These are phyloP conservation scores for Drosophila truncata DNA, from an alignment of 1,140 invertebrate genomes.

Conservation along the genomic window DNA sequence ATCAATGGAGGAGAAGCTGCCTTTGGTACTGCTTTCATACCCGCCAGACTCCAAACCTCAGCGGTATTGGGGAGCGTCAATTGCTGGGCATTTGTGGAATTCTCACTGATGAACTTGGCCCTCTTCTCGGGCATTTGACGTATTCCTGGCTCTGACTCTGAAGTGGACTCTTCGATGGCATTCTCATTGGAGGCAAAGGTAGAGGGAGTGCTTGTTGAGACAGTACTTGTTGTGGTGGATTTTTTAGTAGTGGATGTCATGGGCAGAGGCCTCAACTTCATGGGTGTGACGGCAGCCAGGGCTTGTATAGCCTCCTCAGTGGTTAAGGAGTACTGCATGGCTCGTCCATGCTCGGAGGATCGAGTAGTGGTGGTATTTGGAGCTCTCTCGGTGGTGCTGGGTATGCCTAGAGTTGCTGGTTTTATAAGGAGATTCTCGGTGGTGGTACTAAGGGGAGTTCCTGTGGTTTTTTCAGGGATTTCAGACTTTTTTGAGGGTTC, in stretches of 20 bases:
- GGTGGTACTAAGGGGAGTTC: background rate
- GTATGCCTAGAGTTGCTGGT: background rate
- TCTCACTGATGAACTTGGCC: conserved; percentile 75
- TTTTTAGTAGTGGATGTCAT: conserved; percentile 35
- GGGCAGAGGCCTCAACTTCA: conserved; percentile 61
- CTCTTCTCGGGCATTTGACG: conserved; percentile 66
- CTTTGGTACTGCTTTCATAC: conserved; percentile 70
- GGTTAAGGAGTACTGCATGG: conserved; percentile 52
- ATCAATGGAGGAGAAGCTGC: conserved; percentile 1
- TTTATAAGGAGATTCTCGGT: background rate
- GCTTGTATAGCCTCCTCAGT: conserved; percentile 30
- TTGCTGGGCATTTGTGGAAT: conserved; percentile 78
- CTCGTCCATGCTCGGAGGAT: conserved; percentile 46
- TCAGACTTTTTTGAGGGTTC: background rate
- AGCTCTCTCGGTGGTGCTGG: conserved; percentile 13
- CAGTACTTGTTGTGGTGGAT: conserved; percentile 27
- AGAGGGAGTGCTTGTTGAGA: conserved; percentile 7
- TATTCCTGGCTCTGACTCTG: conserved; percentile 2
- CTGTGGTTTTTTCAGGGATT: background rate
- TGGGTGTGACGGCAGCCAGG: conserved; percentile 48
- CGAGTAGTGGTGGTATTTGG: conserved; percentile 16
- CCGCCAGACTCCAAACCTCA: conserved; percentile 77
- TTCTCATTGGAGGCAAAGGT: conserved; percentile 60
- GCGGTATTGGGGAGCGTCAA: conserved; percentile 67
- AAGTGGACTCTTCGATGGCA: conserved; percentile 56